These are phyloP conservation scores for Podabrus alpinus DNA, from an alignment of 2,888 invertebrate genomes.

Conservation along the genomic window DNA sequence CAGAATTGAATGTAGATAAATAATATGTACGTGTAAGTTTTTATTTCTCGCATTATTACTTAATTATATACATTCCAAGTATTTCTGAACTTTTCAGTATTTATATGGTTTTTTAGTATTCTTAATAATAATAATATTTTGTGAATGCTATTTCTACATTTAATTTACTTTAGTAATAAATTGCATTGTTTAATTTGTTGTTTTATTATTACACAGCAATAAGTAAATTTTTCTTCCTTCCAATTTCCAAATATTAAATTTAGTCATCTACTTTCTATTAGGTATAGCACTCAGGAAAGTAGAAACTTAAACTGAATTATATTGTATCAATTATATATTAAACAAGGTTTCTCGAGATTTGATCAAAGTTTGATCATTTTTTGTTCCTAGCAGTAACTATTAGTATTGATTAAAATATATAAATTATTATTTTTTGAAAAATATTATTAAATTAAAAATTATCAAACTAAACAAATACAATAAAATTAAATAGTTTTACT, in stretches of 20 bases:
- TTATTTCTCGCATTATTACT: slow-evolving; percentile 17
- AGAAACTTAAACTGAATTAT: too few species aligned
- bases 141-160: slow-evolving; percentile 23
- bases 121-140: slow-evolving; percentile 16
- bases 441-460: too few species aligned
- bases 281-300: too few species aligned
- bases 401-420: too few species aligned
- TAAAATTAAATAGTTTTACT: too few species aligned
- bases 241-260: background rate
- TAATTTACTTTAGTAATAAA: slow-evolving; percentile 27
- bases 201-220: background rate
- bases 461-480: too few species aligned
- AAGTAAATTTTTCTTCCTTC: background rate
- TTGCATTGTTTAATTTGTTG: slow-evolving; percentile 15
- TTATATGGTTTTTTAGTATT: slow-evolving; percentile 23
- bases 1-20: slow-evolving; percentile 3
- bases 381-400: too few species aligned
- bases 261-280: background rate
- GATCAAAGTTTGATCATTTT: too few species aligned
- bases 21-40: slow-evolving; percentile 1
- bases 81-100: slow-evolving; percentile 21
- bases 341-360: too few species aligned
- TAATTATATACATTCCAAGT: slow-evolving; percentile 14
- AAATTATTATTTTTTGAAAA: too few species aligned
- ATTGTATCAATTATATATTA: too few species aligned